These are phyloP conservation scores for Gymnoscopelus braueri DNA, from an alignment of 2,797 vertebrate genomes.

Conservation along the genomic window DNA sequence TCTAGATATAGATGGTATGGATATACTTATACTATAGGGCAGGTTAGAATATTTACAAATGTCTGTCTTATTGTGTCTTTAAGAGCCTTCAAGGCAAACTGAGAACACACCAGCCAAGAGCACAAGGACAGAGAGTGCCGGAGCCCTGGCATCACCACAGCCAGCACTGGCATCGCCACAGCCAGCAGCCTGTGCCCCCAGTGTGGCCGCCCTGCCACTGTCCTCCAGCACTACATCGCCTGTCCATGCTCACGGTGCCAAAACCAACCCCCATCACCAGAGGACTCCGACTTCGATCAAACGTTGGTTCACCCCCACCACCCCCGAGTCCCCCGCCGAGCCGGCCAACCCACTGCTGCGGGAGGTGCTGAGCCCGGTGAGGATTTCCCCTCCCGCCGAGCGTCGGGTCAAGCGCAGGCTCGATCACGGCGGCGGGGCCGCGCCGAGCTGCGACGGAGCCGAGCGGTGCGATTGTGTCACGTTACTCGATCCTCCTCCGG, in stretches of 20 bases:
- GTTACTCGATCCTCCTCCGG: conserved; percentile 75
- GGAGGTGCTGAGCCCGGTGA: conserved; percentile 74
- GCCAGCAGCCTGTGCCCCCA: conserved; percentile 85
- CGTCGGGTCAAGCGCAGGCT: conserved; percentile 90
- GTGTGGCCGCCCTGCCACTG: conserved; percentile 86
- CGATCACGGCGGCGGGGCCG: conserved; percentile 77
- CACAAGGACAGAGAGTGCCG: conserved; percentile 62
- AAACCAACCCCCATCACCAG: conserved; percentile 50
- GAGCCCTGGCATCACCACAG: neutral
- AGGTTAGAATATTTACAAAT: conserved; percentile 14
- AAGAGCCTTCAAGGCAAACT: conserved; percentile 50
- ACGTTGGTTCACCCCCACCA: conserved; percentile 85
- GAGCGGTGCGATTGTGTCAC: conserved; percentile 81
- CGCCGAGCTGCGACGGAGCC: conserved; percentile 62
- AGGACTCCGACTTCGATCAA: conserved; percentile 81
- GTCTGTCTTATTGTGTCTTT: conserved; percentile 11
- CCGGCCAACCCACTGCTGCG: conserved; percentile 68
- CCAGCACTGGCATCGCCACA: conserved; percentile 80
- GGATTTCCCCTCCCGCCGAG: conserved; percentile 69
- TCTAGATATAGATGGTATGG: no score
- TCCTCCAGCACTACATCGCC: conserved; percentile 83
- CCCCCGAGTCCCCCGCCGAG: conserved; percentile 62
- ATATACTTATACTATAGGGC: no score
- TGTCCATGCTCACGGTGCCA: conserved; percentile 42
- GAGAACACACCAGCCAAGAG: conserved; percentile 85